Evolutionary conservation across 2,113 vertebrate species (phyloP).

Genomic region (Cyprinodon variegatus): DNA sequence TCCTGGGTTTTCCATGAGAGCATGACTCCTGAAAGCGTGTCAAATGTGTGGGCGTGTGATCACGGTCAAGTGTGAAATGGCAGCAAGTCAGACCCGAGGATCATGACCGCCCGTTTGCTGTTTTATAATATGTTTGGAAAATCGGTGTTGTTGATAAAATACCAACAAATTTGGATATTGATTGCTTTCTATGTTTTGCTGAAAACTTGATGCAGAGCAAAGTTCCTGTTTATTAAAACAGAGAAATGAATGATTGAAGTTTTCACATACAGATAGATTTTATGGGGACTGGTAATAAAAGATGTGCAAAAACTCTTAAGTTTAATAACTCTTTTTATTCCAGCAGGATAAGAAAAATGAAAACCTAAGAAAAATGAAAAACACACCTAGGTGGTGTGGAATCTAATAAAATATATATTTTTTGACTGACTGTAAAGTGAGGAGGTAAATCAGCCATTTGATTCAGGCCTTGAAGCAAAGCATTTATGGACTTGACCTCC

Average conservation of each 20-base stretch:
- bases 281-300: too few relatives aligned
- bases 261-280: neutral
- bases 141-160: constrained; percentile 23
- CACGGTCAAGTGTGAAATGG: constrained; percentile 38
- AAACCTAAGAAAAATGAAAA: neutral
- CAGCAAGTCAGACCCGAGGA: constrained; percentile 6
- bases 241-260: neutral
- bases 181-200: neutral
- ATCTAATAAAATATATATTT: neutral
- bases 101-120: constrained; percentile 1
- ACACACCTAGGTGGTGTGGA: neutral
- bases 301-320: too few relatives aligned
- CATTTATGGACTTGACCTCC: too few relatives aligned
- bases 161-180: neutral
- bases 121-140: neutral
- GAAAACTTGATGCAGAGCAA: neutral
- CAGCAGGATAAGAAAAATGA: neutral
- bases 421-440: too few relatives aligned
- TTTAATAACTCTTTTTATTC: too few relatives aligned
- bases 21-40: constrained; percentile 37
- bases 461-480: too few relatives aligned
- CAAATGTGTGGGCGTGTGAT: constrained; percentile 46
- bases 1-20: constrained; percentile 42
- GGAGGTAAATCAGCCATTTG: too few relatives aligned
- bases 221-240: neutral